Evolutionary conservation across 2,888 invertebrate species (phyloP), one percentile per base, ranked within the genome.

Genomic region (Phasia obesa): DNA sequence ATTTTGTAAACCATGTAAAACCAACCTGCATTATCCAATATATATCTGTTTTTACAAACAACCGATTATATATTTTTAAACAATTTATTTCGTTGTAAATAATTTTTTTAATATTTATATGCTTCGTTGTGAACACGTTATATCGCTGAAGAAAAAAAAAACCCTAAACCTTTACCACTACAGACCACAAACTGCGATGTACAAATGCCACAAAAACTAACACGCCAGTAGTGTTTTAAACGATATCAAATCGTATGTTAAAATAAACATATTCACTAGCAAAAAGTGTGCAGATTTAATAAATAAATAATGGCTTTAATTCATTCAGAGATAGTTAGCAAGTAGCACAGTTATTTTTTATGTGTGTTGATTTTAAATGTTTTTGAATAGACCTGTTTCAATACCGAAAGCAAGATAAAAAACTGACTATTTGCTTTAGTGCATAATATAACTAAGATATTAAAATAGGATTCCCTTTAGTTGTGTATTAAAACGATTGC

Each of bases 271-370:
- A 31, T 7, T 31, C 31, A 31, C 31, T 7, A 31, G 31, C 31
- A 17, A n/a, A 59, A 59, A 21, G 11, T 38, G 21, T 21, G 38
- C 35, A 59, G 35, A 38, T 59, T 59, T 59, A 35, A 38, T 38
- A 21, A 59, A 59, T 38, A 21, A 59, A 38, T 62, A 19, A 17
- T 62, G 62, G 23, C 44, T 44, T 47, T 44, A 62, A 47, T 62
- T 25, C 62, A n/a, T 44, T 17, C 25, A 42, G 0, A 38, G 5
- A n/a, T 25, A 25, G 44, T 47, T 11, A 62, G 7, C 1, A 6
- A n/a, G 19, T 11, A 35, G 19, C 17, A 47, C n/a, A 31, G 5
- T 31, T 31, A 35, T 53, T 53, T 42, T 9, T 15, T 67, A 19
- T 64, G 19, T 38, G 23, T 38, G 51, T 38, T 17, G n/a, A 15